Percentiles rank a stretch among this genome's conserved stretches.
Evolutionary conservation across 2,113 vertebrate species (phyloP).

Genomic region (Collichthys lucidus): DNA sequence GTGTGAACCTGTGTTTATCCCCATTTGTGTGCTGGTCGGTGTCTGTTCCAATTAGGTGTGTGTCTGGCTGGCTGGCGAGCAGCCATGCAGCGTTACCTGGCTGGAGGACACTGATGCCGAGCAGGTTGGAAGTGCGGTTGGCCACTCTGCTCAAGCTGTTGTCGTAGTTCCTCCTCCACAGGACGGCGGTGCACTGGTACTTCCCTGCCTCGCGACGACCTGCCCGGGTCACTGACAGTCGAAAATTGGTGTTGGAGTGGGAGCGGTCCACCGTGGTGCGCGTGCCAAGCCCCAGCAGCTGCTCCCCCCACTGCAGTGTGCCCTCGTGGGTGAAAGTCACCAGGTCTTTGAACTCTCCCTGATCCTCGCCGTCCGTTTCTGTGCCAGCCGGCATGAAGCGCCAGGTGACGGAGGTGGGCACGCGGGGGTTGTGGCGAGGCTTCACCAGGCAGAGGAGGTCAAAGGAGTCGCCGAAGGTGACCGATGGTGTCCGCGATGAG

Average conservation of each 20-base stretch:
- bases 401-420: constrained; percentile 94
- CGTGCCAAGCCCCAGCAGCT: constrained; percentile 86
- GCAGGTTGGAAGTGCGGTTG: constrained; percentile 93
- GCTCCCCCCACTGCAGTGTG: constrained; percentile 94
- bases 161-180: constrained; percentile 94
- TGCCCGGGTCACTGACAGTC: constrained; percentile 92
- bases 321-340: constrained; percentile 94
- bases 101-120: constrained; percentile 93
- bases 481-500: constrained; percentile 93
- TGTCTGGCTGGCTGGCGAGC: constrained; percentile 53
- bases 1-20: constrained; percentile 34
- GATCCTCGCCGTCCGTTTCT: constrained; percentile 72
- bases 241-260: constrained; percentile 93
- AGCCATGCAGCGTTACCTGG: constrained; percentile 85
- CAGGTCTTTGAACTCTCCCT: constrained; percentile 90
- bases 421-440: constrained; percentile 90
- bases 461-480: constrained; percentile 93
- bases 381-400: constrained; percentile 90
- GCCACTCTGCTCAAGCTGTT: constrained; percentile 91
- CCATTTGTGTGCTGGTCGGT: constrained; percentile 44
- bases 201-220: constrained; percentile 93
- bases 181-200: constrained; percentile 93
- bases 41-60: constrained; percentile 56
- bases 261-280: constrained; percentile 94
- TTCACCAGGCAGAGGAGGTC: constrained; percentile 97